Evolutionary conservation across 2,888 invertebrate species (phyloP).

Genomic region (Cordylochernes scorpioides): DNA sequence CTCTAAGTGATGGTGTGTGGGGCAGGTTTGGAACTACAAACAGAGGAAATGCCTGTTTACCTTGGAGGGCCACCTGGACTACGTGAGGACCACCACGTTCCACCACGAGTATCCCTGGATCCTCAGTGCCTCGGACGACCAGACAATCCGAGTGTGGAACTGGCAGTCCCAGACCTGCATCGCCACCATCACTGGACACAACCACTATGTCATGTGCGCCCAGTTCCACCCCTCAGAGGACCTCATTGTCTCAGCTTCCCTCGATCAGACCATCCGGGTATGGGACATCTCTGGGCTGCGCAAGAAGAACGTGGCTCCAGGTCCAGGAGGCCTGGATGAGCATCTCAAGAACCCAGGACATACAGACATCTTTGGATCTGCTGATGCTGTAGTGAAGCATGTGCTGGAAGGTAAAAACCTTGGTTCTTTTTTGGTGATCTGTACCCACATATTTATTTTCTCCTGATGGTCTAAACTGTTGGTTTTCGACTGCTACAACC

Average conservation of each 20-base stretch:
- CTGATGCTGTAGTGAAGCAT: slow-evolving; percentile 38
- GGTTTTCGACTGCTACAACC: too few relatives aligned
- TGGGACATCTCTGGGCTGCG: slow-evolving; percentile 91
- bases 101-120: slow-evolving; percentile 99
- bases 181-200: slow-evolving; percentile 80
- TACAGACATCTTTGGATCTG: slow-evolving; percentile 67
- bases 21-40: slow-evolving; percentile 89
- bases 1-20: too few relatives aligned
- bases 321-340: slow-evolving; percentile 51
- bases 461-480: too few relatives aligned
- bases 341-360: slow-evolving; percentile 48
- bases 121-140: slow-evolving; percentile 90
- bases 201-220: slow-evolving; percentile 99
- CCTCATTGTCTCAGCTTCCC: slow-evolving; percentile 79
- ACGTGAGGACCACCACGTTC: slow-evolving; percentile 90
- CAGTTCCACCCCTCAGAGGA: slow-evolving; percentile 92
- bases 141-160: slow-evolving; percentile 97
- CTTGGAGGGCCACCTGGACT: slow-evolving; percentile 84
- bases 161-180: slow-evolving; percentile 97
- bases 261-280: slow-evolving; percentile 90
- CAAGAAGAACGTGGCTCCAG: slow-evolving; percentile 92
- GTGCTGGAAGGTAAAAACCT: slow-evolving; percentile 25
- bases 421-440: too few relatives aligned
- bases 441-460: too few relatives aligned
- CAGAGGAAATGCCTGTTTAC: slow-evolving; percentile 86